Evolutionary conservation across 2,113 vertebrate genomes (phyloP).

Genomic region (Aptenodytes patagonicus): DNA sequence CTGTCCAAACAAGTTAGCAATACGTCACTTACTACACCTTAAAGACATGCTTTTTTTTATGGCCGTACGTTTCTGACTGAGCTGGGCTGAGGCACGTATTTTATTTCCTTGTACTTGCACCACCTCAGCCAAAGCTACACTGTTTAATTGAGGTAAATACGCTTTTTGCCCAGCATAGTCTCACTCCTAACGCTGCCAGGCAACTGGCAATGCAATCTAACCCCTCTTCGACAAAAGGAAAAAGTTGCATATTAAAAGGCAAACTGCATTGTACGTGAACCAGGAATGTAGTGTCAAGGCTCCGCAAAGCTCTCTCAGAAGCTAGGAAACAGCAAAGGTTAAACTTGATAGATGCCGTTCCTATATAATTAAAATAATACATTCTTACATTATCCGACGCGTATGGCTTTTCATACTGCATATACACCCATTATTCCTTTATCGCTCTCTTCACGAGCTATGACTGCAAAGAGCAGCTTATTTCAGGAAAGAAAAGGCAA

Average conservation of each 20-base stretch:
- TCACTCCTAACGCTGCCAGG: not conserved
- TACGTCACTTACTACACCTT: not conserved
- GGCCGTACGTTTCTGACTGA: not conserved
- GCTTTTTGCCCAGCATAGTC: not conserved
- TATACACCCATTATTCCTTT: not conserved
- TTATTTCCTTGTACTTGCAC: not conserved
- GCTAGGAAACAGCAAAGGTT: not conserved
- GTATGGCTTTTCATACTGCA: not conserved
- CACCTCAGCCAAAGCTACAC: not conserved
- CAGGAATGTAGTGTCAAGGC: rapidly evolving
- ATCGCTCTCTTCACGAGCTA: not conserved
- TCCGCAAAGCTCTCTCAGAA: not conserved
- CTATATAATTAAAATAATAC: not conserved
- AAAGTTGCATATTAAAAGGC: not conserved
- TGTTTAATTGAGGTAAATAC: not conserved
- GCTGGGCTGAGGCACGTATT: not conserved
- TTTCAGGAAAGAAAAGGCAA: not conserved
- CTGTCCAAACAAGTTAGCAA: slow-evolving; percentile 37
- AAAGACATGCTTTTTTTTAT: not conserved
- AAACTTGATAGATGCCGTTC: not conserved
- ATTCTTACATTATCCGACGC: not conserved
- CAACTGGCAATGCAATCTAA: not conserved
- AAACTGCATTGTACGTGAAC: not conserved
- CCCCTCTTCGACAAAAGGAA: not conserved
- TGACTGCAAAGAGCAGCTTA: not conserved